These are phyloP conservation scores for Mormoops blainvillei DNA, from an alignment of 2,113 vertebrate genomes.

Conservation along the genomic window DNA sequence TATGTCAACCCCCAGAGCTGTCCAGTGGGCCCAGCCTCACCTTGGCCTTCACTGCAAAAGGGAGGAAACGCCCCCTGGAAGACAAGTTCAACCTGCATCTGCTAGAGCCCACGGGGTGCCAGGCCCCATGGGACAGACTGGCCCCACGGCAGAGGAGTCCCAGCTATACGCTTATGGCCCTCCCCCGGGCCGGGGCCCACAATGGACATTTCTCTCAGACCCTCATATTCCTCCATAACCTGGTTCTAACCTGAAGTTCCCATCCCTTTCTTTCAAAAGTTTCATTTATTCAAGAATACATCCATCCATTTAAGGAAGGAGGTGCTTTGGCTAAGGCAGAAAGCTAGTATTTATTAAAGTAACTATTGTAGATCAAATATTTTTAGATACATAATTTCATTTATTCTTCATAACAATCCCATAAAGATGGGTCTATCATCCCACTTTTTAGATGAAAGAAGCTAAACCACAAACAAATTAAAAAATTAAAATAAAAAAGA, in stretches of 20 bases:
- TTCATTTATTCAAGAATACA: background rate
- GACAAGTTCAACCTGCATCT: background rate
- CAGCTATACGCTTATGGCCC: background rate
- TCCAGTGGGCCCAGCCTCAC: background rate
- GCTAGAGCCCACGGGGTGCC: background rate
- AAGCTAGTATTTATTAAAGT: background rate
- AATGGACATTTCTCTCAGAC: background rate
- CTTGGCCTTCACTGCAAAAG: background rate
- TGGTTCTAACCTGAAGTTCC: background rate
- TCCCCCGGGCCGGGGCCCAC: background rate
- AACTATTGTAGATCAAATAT: background rate
- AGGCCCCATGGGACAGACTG: background rate
- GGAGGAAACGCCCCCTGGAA: background rate
- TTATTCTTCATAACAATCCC: background rate
- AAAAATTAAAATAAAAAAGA: background rate
- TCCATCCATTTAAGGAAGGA: background rate
- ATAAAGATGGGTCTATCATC: background rate
- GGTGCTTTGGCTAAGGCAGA: background rate
- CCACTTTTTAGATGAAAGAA: conserved; percentile 6
- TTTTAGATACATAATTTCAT: background rate
- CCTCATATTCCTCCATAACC: background rate
- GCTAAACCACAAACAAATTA: background rate
- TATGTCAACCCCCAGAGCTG: background rate
- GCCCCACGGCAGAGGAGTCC: background rate
- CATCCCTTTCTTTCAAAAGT: background rate